A percentile compares a stretch with the other conserved stretches of the same genome.
These are phyloP conservation scores for Cyphomyrmex costatus DNA, from an alignment of 1,140 invertebrate genomes.

Conservation along the genomic window DNA sequence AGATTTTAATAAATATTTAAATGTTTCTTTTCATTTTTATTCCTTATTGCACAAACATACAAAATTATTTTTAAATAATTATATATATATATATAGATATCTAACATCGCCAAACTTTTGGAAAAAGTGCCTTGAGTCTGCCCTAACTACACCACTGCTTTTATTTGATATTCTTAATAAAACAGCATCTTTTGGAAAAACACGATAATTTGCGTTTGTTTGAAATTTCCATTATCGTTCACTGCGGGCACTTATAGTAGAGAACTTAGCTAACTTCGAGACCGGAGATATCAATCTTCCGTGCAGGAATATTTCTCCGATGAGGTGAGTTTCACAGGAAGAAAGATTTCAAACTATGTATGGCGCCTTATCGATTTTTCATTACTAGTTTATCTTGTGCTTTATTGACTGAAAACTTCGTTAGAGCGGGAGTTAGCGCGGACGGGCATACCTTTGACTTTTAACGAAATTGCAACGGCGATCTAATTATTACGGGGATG, in stretches of 20 bases:
- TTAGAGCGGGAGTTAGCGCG: slow-evolving; percentile 46
- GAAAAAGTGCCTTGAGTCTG: no score
- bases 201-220: slow-evolving; percentile 29
- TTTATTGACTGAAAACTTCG: slow-evolving; percentile 61
- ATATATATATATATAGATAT: no score
- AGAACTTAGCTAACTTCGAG: slow-evolving; percentile 44
- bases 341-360: slow-evolving; percentile 60
- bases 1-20: no score
- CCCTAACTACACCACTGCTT: no score
- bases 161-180: not conserved
- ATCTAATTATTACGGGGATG: slow-evolving; percentile 53
- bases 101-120: no score
- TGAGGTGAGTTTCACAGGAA: slow-evolving; percentile 15
- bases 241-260: slow-evolving; percentile 25
- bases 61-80: no score
- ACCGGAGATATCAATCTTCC: slow-evolving; percentile 53
- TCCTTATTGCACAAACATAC: no score
- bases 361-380: slow-evolving; percentile 55
- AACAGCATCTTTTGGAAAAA: not conserved
- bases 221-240: slow-evolving; percentile 24
- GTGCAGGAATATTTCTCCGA: slow-evolving; percentile 48
- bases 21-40: no score
- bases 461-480: slow-evolving; percentile 56
- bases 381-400: slow-evolving; percentile 57
- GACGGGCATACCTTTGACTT: slow-evolving; percentile 56